Conservation (phyloP, 2,113 vertebrate genomes). For the Sula dactylatra region DNA sequence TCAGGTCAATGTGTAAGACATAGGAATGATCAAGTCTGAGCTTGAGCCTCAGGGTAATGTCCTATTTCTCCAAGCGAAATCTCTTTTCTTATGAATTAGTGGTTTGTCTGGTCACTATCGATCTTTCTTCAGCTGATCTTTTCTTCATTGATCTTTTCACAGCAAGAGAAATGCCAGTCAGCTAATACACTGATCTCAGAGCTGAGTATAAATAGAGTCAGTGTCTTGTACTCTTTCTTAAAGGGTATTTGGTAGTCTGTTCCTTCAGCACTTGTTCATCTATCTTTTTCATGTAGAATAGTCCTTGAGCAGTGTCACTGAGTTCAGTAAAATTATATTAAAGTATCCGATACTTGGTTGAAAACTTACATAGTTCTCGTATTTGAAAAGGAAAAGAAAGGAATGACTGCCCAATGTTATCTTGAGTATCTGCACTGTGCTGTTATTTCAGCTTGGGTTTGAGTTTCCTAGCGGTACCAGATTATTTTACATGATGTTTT, state of each 20-base stretch:
- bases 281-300: not conserved
- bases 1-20: not conserved
- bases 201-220: not conserved
- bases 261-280: not conserved
- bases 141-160: constrained; percentile 58
- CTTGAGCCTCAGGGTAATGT: not conserved
- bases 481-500: accelerated
- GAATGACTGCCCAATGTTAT: accelerated
- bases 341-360: not conserved
- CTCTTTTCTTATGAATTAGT: constrained; percentile 49
- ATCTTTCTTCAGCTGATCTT: constrained; percentile 51
- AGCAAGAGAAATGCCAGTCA: constrained; percentile 37
- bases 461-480: not conserved
- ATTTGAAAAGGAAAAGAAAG: not conserved
- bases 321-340: not conserved
- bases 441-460: not conserved
- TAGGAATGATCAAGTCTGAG: constrained; percentile 11
- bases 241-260: not conserved
- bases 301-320: not conserved
- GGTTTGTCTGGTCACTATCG: constrained; percentile 42
- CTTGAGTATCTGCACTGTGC: not conserved
- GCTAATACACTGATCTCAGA: constrained; percentile 13
- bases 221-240: not conserved
- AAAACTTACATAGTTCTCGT: not conserved
- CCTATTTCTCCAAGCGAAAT: constrained; percentile 47